A percentile compares a stretch with the other conserved stretches of the same genome.
Conservation (phyloP, 2,888 invertebrate genomes). For the Seira sanloemensis region DNA sequence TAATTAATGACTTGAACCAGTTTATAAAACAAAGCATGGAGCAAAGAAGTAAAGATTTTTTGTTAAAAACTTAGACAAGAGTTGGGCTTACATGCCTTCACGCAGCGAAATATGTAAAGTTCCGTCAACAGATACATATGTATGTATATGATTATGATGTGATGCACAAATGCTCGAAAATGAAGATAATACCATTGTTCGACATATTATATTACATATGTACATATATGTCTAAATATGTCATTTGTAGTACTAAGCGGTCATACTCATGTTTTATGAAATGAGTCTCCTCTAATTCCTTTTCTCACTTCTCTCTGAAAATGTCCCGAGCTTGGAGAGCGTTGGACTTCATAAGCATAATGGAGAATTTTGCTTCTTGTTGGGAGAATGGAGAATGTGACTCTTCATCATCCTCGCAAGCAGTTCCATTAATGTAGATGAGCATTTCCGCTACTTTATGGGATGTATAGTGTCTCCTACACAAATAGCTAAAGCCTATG, state of each 20-base stretch:
- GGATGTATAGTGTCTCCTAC: neutral
- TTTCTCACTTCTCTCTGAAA: neutral
- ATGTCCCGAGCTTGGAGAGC: neutral
- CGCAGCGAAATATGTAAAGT: too few relatives aligned
- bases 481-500: neutral
- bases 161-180: too few relatives aligned
- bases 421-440: conserved; percentile 31
- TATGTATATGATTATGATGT: too few relatives aligned
- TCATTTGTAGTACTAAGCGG: neutral
- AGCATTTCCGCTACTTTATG: conserved; percentile 26
- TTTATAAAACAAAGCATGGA: neutral
- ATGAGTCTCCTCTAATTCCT: neutral
- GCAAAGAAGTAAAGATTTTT: neutral
- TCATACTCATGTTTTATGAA: neutral
- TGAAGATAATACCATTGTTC: too few relatives aligned
- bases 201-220: too few relatives aligned
- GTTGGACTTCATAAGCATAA: neutral
- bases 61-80: neutral
- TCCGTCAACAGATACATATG: too few relatives aligned
- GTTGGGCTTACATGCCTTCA: neutral
- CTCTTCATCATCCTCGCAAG: neutral
- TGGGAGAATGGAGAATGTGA: neutral
- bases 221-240: neutral
- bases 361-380: neutral
- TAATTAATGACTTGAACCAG: neutral